Percentiles rank a stretch among this genome's conserved stretches.
Conservation (phyloP, 2,888 invertebrate species). For the Ctenicera cuprea region DNA sequence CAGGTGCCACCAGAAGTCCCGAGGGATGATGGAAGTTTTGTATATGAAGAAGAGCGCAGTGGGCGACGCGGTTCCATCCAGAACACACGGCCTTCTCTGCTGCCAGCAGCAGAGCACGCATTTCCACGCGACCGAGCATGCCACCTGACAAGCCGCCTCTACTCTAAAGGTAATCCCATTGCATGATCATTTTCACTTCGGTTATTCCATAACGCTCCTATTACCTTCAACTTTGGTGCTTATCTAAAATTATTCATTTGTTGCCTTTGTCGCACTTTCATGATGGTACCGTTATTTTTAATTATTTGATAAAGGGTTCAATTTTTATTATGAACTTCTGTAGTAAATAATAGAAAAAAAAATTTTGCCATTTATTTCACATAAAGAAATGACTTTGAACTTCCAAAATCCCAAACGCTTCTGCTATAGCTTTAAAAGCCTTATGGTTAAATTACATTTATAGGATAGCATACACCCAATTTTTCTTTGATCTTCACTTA, state of each 20-base stretch:
- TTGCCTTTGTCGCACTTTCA: slow-evolving; percentile 10
- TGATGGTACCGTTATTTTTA: not conserved
- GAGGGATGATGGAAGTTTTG: slow-evolving; percentile 43
- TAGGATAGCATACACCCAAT: no score
- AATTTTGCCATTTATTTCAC: no score
- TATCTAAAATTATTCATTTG: slow-evolving; percentile 41
- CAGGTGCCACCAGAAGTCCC: slow-evolving; percentile 47
- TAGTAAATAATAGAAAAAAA: no score
- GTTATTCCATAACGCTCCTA: slow-evolving; percentile 45
- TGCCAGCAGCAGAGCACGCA: slow-evolving; percentile 56
- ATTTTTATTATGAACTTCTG: no score
- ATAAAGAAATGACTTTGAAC: no score
- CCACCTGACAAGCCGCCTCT: slow-evolving; percentile 66
- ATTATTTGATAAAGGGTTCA: not conserved
- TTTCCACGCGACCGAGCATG: slow-evolving; percentile 65
- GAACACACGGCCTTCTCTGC: slow-evolving; percentile 46
- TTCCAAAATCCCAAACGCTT: no score
- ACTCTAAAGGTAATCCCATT: slow-evolving; percentile 62
- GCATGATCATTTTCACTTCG: slow-evolving; percentile 55
- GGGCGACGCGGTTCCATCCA: slow-evolving; percentile 53
- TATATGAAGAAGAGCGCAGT: slow-evolving; percentile 52
- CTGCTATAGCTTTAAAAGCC: no score
- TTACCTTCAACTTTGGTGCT: slow-evolving; percentile 26
- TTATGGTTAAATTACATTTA: no score
- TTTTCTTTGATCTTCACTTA: no score